Conservation (phyloP, 2,113 vertebrate genomes). For the Cygnus buccinator region DNA sequence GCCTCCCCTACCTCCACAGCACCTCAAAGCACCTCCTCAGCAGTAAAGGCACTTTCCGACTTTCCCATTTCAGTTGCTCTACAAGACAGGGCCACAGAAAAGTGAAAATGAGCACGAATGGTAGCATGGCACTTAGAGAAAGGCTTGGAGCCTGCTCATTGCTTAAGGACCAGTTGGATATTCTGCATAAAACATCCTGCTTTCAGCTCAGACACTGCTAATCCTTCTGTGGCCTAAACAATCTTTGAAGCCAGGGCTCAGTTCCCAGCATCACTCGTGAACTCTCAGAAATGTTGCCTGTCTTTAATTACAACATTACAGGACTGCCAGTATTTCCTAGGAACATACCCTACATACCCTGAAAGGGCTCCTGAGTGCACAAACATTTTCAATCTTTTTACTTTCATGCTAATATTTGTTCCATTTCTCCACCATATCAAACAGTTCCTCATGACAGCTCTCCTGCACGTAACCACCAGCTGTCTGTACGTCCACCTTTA, state of each 20-base stretch:
- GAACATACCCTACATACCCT: not conserved
- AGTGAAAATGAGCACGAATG: not conserved
- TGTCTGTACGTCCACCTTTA: not conserved
- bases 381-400: not conserved
- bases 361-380: not conserved
- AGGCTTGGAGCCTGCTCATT: not conserved
- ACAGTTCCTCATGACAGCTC: not conserved
- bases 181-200: not conserved
- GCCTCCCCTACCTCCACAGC: not conserved
- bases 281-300: not conserved
- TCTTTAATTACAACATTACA: not conserved
- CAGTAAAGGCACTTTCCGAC: not conserved
- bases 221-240: not conserved
- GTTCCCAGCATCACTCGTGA: not conserved
- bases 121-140: accelerated
- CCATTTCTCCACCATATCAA: not conserved
- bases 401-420: not conserved
- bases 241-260: not conserved
- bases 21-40: not conserved
- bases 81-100: not conserved
- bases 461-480: not conserved
- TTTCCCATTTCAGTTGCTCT: not conserved
- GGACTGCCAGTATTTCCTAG: not conserved
- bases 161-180: not conserved
- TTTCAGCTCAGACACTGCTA: not conserved